Conservation (phyloP, 1,140 invertebrate species). For the Paracyclopina nana region DNA sequence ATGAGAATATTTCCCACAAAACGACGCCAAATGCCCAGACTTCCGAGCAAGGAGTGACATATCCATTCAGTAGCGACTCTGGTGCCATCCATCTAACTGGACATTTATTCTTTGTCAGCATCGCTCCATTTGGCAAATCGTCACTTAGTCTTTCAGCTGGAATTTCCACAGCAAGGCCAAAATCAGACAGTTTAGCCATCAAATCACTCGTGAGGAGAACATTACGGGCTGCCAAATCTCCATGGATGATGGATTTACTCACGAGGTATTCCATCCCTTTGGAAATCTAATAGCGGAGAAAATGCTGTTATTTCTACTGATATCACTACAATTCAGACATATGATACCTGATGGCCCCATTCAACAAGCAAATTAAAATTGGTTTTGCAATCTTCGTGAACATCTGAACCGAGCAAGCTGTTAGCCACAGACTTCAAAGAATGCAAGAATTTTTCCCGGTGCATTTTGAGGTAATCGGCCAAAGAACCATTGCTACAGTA, state of each 20-base stretch:
- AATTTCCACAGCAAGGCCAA: conserved; percentile 78
- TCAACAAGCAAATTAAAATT: neutral
- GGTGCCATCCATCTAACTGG: conserved; percentile 33
- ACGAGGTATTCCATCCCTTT: conserved; percentile 16
- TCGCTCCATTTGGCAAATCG: too few relatives aligned
- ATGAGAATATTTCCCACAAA: conserved; percentile 30
- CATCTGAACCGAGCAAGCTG: neutral
- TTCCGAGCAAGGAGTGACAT: conserved; percentile 27
- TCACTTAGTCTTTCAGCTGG: conserved; percentile 26
- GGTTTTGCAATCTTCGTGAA: neutral
- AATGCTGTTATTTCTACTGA: neutral
- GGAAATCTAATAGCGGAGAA: conserved; percentile 13
- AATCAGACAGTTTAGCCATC: conserved; percentile 85
- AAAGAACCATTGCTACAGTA: conserved; percentile 6
- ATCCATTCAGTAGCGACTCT: conserved; percentile 25
- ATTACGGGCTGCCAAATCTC: conserved; percentile 88
- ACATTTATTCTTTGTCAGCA: conserved; percentile 18
- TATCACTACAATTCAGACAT: neutral
- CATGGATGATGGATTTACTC: conserved; percentile 33
- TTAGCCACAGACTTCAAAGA: neutral
- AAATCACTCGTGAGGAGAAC: conserved; percentile 76
- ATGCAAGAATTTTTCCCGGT: neutral
- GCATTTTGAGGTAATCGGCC: neutral
- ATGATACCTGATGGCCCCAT: conserved; percentile 9
- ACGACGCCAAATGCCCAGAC: conserved; percentile 31